Evolutionary conservation across 2,888 invertebrate genomes (phyloP).

Genomic region (Tachina fera): DNA sequence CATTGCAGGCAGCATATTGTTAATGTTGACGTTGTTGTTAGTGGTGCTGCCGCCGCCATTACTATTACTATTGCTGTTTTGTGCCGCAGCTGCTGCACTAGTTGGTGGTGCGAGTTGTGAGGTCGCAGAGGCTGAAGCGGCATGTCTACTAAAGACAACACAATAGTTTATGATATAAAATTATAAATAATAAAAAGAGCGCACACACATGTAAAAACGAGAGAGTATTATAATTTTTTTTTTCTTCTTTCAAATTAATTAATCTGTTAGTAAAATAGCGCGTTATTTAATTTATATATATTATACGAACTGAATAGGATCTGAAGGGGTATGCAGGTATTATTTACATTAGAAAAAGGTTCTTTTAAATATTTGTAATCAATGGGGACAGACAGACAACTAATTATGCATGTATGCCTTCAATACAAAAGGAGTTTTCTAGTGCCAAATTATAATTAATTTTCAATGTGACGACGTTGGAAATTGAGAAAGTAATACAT

Average conservation of each 20-base stretch:
- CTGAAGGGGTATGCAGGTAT: slow-evolving; percentile 1
- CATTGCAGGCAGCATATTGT: slow-evolving; percentile 57
- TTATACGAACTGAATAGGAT: neutral
- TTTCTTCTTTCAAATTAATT: slow-evolving; percentile 32
- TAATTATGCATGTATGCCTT: neutral
- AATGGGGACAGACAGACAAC: neutral
- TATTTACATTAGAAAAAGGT: slow-evolving; percentile 1
- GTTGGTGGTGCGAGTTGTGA: slow-evolving; percentile 60
- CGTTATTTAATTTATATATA: slow-evolving; percentile 37
- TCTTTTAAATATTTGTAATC: neutral
- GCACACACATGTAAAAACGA: slow-evolving; percentile 65
- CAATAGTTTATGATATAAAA: slow-evolving; percentile 61
- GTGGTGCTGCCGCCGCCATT: slow-evolving; percentile 20
- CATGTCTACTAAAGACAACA: slow-evolving; percentile 68
- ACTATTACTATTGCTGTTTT: slow-evolving; percentile 41
- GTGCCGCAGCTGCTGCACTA: slow-evolving; percentile 42
- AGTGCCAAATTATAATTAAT: neutral
- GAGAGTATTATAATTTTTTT: slow-evolving; percentile 62
- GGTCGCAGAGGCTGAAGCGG: slow-evolving; percentile 48
- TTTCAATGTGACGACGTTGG: neutral
- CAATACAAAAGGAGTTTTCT: neutral
- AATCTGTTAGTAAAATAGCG: slow-evolving; percentile 65
- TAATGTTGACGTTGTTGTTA: slow-evolving; percentile 51
- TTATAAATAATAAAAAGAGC: slow-evolving; percentile 50
- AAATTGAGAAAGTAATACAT: neutral